Evolutionary conservation across 2,797 vertebrate species (phyloP), one percentile per base, ranked within the genome.

Genomic region (Taeniopygia guttata): DNA sequence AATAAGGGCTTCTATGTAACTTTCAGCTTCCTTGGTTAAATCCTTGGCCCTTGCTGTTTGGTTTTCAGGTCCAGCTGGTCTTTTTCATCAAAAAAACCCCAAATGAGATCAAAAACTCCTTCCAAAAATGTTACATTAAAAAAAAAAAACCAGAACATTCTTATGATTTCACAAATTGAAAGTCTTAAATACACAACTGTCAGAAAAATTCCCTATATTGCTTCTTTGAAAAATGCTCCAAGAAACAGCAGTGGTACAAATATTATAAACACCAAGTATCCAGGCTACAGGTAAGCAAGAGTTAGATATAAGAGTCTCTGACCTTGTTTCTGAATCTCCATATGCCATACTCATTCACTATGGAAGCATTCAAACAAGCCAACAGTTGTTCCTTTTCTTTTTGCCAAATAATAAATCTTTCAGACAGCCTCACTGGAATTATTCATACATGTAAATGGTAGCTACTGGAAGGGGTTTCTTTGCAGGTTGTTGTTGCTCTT

Each of bases 341-440:
- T 81, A 64, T 91, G 77, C 73, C 79, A 59, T 63, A 76, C 29
- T 86, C 59, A 63, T 91, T 91, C 45, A 69, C 55, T 75, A 8
- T 73, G 51, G 85, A 91, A 75, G 59, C 58, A 87, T 87, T 94
- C 58, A 55, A 79, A 93, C 62, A 84, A 92, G 89, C 66, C 73
- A 94, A 95, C 34, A 76, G 70, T 90, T 84, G 59, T 72, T 95
- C 70, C 70, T 95, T 92, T 95, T 82, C 59, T 84, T 94, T 96
- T 91, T 91, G 93, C 87, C 94, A 92, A 88, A 94, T 78, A 94
- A 91, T 93, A 94, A 91, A 80, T 93, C 76, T 93, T 94, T 70
- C 76, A 80, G 92, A 89, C 84, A 94, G 45, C 48, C 70, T 95
- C 67, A 17, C 52, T 90, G 74, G 62, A 89, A 94, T 79, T 90